phyloP scores from a whole-genome alignment of 2,797 vertebrate species.

The Amblyopsis hoosieri region DNA sequence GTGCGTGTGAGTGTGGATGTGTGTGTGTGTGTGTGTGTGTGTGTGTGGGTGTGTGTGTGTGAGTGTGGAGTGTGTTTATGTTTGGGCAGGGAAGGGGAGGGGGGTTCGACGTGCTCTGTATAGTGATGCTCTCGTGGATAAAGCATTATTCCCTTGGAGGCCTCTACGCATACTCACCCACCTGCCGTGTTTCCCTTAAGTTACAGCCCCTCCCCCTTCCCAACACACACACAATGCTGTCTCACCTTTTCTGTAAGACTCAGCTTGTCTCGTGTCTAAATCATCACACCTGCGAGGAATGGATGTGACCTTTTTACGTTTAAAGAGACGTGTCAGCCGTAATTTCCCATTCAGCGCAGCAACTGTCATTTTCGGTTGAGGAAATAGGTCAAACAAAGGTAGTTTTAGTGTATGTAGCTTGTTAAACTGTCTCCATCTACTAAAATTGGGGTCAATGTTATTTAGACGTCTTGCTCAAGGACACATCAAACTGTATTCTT shows the following conservation, averaged over 20 bases:
- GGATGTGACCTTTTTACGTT: neutral
- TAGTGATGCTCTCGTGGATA: neutral
- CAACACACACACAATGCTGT: neutral
- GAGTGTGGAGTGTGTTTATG: neutral
- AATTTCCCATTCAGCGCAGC: slow-evolving; percentile 1
- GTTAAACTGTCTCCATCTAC: too few relatives aligned
- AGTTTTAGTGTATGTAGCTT: too few relatives aligned
- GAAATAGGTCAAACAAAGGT: neutral
- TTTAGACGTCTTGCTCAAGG: slow-evolving; percentile 6
- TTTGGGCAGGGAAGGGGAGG: neutral
- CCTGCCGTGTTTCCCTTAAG: slow-evolving; percentile 3
- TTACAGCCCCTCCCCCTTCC: neutral
- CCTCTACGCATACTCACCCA: neutral
- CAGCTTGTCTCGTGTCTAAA: neutral
- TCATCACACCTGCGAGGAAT: neutral
- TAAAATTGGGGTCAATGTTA: neutral
- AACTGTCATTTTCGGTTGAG: slow-evolving; percentile 3
- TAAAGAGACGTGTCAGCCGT: slow-evolving; percentile 12
- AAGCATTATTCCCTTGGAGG: neutral
- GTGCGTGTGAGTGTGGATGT: too few relatives aligned
- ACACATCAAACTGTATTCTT: slow-evolving; percentile 13
- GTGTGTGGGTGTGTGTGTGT: neutral
- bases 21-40: too few relatives aligned
- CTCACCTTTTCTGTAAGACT: slow-evolving; percentile 5
- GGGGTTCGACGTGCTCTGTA: neutral